Evolutionary conservation across 2,113 vertebrate genomes (phyloP).

Genomic region (Zosterops pallidus): DNA sequence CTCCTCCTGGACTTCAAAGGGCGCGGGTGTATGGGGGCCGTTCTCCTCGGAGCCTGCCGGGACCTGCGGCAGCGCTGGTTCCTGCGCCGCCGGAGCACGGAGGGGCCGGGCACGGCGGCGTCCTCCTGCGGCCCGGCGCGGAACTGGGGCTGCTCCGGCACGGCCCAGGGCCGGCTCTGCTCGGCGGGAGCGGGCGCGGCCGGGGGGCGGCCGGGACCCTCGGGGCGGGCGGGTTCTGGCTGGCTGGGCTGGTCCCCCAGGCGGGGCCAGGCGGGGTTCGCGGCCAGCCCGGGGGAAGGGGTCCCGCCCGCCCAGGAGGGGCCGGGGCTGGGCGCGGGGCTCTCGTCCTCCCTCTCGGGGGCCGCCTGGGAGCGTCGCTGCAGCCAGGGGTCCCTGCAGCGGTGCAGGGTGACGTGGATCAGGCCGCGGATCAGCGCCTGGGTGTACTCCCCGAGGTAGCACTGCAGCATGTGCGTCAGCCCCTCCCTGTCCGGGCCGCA

Average conservation of each 20-base stretch:
- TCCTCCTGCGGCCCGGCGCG: no score
- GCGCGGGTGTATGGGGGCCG: accelerated
- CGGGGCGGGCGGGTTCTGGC: accelerated
- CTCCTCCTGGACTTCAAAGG: neutral
- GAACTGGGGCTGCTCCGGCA: neutral
- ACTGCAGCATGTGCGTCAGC: neutral
- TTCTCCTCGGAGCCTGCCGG: neutral
- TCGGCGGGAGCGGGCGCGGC: accelerated
- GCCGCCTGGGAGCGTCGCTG: neutral
- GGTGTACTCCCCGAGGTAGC: neutral
- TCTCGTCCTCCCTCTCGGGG: neutral
- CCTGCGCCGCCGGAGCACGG: accelerated
- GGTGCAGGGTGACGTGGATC: neutral
- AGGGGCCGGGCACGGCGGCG: neutral
- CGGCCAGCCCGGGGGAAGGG: no score
- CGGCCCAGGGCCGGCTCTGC: neutral
- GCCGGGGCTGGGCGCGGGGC: neutral
- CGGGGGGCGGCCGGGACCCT: accelerated
- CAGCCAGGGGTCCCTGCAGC: neutral
- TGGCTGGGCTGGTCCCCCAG: neutral
- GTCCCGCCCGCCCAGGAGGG: neutral
- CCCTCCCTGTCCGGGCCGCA: neutral
- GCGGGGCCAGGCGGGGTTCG: accelerated
- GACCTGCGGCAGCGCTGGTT: accelerated
- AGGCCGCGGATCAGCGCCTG: neutral